phyloP scores from a whole-genome alignment of 1,140 invertebrate genomes.

The Drosophila navojoa region DNA sequence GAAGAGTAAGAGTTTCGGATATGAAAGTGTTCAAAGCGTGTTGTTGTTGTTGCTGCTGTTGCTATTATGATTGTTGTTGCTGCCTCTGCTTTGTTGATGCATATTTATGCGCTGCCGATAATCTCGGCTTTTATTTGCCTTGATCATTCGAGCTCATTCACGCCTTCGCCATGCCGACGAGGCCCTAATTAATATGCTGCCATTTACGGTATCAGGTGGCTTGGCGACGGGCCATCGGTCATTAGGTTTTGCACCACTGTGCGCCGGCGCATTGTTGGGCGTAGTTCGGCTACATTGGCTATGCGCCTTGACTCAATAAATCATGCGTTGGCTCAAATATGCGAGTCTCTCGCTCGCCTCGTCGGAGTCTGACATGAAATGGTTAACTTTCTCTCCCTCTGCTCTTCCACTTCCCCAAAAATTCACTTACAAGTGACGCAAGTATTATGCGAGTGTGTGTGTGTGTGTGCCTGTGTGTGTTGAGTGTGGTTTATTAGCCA shows the following conservation, averaged over 20 bases:
- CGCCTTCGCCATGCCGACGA: conserved; percentile 10
- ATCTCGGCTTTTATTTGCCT: conserved; percentile 34
- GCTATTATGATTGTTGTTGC: background rate
- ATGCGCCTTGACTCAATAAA: conserved; percentile 46
- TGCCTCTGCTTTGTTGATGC: conserved; percentile 17
- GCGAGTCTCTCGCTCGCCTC: conserved; percentile 16
- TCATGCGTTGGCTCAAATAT: conserved; percentile 22
- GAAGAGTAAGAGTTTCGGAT: conserved; percentile 13
- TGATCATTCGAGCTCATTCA: conserved; percentile 29
- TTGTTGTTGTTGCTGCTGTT: background rate
- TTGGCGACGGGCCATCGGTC: background rate
- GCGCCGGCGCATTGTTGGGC: conserved; percentile 52
- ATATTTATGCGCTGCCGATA: conserved; percentile 10
- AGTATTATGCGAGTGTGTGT: conserved; percentile 37
- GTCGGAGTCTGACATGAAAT: conserved; percentile 26
- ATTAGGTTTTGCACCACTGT: conserved; percentile 22
- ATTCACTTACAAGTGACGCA: conserved; percentile 57
- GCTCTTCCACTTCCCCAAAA: conserved; percentile 12
- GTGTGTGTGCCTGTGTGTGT: conserved; percentile 24
- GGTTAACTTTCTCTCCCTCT: conserved; percentile 33
- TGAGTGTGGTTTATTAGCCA: conserved; percentile 63
- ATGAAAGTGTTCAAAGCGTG: conserved; percentile 23
- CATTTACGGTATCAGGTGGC: conserved; percentile 28
- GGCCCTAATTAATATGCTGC: conserved; percentile 52
- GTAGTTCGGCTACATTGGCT: conserved; percentile 46